Evolutionary conservation across 2,888 invertebrate species (phyloP).

Genomic region (Aphodius granarius): DNA sequence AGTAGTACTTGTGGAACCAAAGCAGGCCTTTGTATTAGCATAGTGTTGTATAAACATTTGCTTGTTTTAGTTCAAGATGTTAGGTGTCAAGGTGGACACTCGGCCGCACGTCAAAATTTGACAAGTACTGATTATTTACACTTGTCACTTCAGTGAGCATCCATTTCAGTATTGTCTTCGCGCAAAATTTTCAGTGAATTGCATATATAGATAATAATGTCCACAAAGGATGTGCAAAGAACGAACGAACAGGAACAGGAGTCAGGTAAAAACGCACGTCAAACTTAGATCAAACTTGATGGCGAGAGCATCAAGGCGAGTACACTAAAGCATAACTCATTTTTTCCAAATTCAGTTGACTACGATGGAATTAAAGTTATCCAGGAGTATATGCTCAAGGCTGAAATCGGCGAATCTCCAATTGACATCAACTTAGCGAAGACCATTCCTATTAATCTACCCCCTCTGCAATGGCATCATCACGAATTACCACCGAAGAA

Average conservation of each 20-base stretch:
- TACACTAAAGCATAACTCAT: no score
- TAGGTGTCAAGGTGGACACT: neutral
- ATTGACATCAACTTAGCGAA: slow-evolving; percentile 53
- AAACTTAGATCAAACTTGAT: neutral
- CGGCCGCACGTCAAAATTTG: slow-evolving; percentile 15
- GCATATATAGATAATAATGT: slow-evolving; percentile 1
- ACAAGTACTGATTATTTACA: slow-evolving; percentile 4
- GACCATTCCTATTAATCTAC: slow-evolving; percentile 50
- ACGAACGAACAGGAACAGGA: neutral
- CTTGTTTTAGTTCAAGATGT: neutral
- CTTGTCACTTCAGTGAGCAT: neutral
- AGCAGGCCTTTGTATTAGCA: neutral
- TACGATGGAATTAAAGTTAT: slow-evolving; percentile 35
- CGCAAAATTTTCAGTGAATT: slow-evolving; percentile 21
- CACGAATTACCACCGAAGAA: slow-evolving; percentile 63
- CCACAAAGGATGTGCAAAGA: slow-evolving; percentile 8
- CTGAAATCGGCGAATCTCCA: slow-evolving; percentile 50
- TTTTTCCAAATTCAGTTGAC: no score
- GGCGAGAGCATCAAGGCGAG: no score
- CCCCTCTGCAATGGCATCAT: slow-evolving; percentile 61
- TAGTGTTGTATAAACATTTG: neutral
- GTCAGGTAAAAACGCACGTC: neutral
- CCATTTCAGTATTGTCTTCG: slow-evolving; percentile 7
- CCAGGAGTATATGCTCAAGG: slow-evolving; percentile 43
- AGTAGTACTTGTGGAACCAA: neutral